Base-by-base conservation (phyloP, 2,888 invertebrate species). In the Temnothorax ravouxi region DNA sequence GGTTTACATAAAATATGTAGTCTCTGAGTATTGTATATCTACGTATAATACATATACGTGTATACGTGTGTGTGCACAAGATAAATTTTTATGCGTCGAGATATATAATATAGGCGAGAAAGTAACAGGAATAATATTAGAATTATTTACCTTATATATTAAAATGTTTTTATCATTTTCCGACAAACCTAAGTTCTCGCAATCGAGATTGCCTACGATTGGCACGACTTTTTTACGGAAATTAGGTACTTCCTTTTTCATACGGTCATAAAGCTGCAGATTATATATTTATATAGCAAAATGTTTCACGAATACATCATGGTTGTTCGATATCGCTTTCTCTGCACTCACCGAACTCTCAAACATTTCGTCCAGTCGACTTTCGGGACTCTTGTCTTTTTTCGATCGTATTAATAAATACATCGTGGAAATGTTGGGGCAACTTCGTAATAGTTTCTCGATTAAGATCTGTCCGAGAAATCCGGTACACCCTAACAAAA, bases 401-500 rank as follows among this genome's bases (percentile, higher is more conserved):
- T 96, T 96, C 0, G 96, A 95, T 62, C 97, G 95, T 0, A 96
- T 95, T 9, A 96, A 91, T 0, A 93, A 90, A 90, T 96, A 97
- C 77, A 97, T 95, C 29, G 95, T 95, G 41, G 95, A 94, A 0
- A 96, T 92, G 21, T 96, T 95, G 0, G 95, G 95, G 52, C 96
- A 96, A n/a, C 95, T 95, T 41, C 96, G 95, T 44, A 97, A 93
- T 59, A 97, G 93, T 93, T 97, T 97, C 89, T 97, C 96, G 59
- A 96, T 93, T 11, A 97, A 92, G 3, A 97, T 93, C 90, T 95
- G 95, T 2, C 96, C 96, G 82, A 96, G 91, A 90, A 96, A 96
- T 54, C 96, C 94, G 2, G 94, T 93, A 21, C 93, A 93, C 34
- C 94, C 97, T 62, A 61, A 1, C n/a, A 21, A 44, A 66, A 21